phyloP scores from a whole-genome alignment of 1,140 invertebrate genomes.

The Lutraria rhynchaena region DNA sequence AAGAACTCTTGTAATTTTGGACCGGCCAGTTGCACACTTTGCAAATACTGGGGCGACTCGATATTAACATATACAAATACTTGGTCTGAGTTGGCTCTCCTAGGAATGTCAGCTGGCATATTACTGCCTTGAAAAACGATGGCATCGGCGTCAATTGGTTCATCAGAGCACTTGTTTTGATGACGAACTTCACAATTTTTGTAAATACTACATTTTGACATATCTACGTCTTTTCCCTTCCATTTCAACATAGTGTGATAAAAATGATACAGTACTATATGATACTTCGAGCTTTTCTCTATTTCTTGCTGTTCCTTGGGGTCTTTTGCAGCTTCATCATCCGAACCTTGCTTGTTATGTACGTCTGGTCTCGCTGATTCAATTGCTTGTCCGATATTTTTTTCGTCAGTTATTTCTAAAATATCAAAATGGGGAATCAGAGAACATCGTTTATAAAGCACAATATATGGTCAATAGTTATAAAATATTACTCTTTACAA shows the following conservation, averaged over 20 bases:
- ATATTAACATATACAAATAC: background rate
- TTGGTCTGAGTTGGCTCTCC: background rate
- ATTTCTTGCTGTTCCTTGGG: no score
- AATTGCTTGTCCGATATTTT: no score
- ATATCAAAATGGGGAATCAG: no score
- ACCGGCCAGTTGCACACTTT: background rate
- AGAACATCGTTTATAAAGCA: no score
- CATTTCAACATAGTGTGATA: background rate
- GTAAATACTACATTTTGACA: slow-evolving; percentile 1
- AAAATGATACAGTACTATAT: background rate
- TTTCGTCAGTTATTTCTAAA: no score
- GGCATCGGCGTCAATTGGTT: background rate
- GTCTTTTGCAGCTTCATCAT: no score
- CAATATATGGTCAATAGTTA: no score
- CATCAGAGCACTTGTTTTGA: background rate
- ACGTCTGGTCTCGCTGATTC: no score
- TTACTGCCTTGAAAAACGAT: slow-evolving; percentile 8
- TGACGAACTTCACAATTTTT: slow-evolving; percentile 3
- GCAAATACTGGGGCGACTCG: slow-evolving; percentile 6
- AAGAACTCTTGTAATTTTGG: background rate
- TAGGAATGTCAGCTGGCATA: background rate
- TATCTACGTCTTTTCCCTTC: background rate
- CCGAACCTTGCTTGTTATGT: no score
- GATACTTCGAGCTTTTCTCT: no score
- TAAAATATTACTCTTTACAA: no score